A percentile compares a stretch with the other conserved stretches of the same genome.
Conservation (phyloP, 2,888 invertebrate species). For the Pachycephus smyrnensis region DNA sequence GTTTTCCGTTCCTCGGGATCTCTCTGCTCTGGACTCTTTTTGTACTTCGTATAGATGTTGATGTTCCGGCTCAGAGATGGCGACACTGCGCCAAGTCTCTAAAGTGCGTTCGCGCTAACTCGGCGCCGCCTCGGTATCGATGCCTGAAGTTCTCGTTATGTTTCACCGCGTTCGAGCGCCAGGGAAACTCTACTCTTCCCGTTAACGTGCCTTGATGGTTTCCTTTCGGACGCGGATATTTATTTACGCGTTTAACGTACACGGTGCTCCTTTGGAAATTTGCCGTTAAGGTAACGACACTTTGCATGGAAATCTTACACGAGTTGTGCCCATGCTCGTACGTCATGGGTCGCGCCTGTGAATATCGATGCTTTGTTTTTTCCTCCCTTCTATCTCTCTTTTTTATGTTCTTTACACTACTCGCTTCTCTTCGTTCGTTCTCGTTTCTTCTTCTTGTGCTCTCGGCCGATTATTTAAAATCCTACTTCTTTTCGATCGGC, state of each 20-base stretch:
- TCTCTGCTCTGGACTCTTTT: neutral
- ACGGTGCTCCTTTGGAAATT: neutral
- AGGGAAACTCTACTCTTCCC: neutral
- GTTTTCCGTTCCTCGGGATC: neutral
- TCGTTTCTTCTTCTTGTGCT: neutral
- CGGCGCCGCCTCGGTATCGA: neutral
- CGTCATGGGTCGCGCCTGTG: neutral
- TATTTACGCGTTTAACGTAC: neutral
- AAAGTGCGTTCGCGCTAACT: neutral
- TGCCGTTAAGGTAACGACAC: neutral
- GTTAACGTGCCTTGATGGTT: neutral
- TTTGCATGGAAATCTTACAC: neutral
- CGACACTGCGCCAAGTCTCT: neutral
- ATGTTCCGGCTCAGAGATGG: neutral
- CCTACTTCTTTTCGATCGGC: neutral
- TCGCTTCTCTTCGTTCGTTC: neutral
- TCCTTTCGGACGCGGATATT: neutral
- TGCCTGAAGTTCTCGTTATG: neutral
- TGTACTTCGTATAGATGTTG: neutral
- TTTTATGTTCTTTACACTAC: neutral
- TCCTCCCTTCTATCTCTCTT: neutral
- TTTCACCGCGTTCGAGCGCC: neutral
- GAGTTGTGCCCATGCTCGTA: neutral
- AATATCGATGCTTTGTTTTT: neutral
- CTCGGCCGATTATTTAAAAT: neutral